These are phyloP conservation scores for Antheraea yamamai DNA, from an alignment of 2,888 invertebrate genomes.

Conservation along the genomic window DNA sequence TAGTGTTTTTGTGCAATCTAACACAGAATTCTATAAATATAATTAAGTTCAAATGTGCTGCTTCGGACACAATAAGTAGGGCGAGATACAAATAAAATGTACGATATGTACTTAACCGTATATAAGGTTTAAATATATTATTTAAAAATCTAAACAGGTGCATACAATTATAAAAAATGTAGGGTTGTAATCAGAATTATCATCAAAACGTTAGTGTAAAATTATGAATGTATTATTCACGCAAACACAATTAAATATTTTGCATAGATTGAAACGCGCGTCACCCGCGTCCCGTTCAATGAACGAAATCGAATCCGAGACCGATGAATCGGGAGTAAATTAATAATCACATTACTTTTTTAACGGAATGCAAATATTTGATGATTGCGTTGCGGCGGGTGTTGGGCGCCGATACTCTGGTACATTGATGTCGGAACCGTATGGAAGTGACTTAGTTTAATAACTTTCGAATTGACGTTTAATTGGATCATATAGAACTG, in stretches of 20 bases:
- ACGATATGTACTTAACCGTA: too few species aligned
- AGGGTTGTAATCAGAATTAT: background rate
- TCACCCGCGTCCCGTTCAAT: constrained; percentile 44
- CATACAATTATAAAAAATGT: background rate
- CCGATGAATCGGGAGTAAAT: constrained; percentile 75
- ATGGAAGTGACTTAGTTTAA: background rate
- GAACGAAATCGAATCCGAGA: constrained; percentile 58
- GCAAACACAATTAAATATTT: constrained; percentile 63
- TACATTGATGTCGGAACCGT: constrained; percentile 20
- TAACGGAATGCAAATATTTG: constrained; percentile 79
- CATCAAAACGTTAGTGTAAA: background rate
- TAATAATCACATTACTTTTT: constrained; percentile 81
- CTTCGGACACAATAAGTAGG: too few species aligned
- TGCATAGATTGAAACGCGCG: constrained; percentile 63
- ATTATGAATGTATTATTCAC: constrained; percentile 15
- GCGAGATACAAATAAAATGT: too few species aligned
- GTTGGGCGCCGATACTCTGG: constrained; percentile 38
- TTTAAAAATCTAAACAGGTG: background rate
- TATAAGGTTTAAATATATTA: too few species aligned
- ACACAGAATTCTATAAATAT: too few species aligned
- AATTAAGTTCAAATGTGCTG: too few species aligned
- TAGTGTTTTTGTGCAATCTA: too few species aligned
- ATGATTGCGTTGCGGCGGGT: constrained; percentile 73
- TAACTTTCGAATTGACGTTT: background rate
- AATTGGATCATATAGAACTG: too few species aligned